Conservation (phyloP, 64 coral and sea anemone genomes). For the Actinia equina region DNA sequence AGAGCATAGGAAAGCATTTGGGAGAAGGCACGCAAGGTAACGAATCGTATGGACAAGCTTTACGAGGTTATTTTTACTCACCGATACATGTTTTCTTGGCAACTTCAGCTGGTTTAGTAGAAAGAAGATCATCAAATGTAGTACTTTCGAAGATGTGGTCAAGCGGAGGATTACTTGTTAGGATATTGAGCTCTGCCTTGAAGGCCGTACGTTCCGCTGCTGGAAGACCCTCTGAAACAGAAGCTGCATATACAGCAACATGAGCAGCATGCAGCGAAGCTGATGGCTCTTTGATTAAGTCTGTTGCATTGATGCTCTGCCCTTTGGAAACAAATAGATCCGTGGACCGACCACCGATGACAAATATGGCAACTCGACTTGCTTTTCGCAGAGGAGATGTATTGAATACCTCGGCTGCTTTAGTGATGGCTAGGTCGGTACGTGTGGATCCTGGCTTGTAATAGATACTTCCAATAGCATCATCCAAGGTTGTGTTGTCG, state of each 20-base stretch:
- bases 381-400: slow-evolving; percentile 28
- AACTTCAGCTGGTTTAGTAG: slow-evolving; percentile 3
- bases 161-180: slow-evolving; percentile 24
- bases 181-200: slow-evolving; percentile 14
- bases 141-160: slow-evolving; percentile 44
- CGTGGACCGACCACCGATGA: slow-evolving; percentile 54
- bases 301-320: slow-evolving; percentile 55
- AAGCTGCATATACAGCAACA: slow-evolving; percentile 43
- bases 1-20: too few species aligned
- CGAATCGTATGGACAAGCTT: too few species aligned
- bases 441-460: slow-evolving; percentile 72
- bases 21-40: too few species aligned
- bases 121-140: slow-evolving; percentile 17
- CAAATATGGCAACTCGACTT: slow-evolving; percentile 60
- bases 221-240: slow-evolving; percentile 33
- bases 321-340: slow-evolving; percentile 51
- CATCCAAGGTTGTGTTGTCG: slow-evolving; percentile 18
- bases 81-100: slow-evolving; percentile 50
- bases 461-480: slow-evolving; percentile 52
- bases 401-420: slow-evolving; percentile 66
- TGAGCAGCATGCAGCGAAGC: not conserved
- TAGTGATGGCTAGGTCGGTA: slow-evolving; percentile 73
- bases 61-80: too few species aligned
- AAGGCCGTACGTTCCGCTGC: slow-evolving; percentile 2
- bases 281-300: slow-evolving; percentile 41